Evolutionary conservation across 2,113 vertebrate species (phyloP), one percentile per base, ranked within the genome.

Genomic region (Acinonyx jubatus): DNA sequence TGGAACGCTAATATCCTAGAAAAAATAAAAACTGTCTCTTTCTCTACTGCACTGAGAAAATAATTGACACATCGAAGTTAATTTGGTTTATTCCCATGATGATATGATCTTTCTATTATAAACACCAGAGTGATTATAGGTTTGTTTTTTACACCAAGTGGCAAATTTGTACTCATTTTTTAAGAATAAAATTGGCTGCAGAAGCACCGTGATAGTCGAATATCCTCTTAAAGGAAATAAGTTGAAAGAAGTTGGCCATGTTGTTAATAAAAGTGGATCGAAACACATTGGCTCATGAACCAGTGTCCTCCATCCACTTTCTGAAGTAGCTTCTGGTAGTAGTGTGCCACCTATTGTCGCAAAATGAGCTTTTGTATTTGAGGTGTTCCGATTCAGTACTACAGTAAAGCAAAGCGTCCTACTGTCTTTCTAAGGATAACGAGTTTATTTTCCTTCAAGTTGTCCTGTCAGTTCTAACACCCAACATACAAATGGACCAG

Each of bases 51-150:
- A 97, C 66, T 91, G 74, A 96, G 94, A 98, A 98, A 98, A 98
- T 1, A 29, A 90, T 68, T 95, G 95, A 82, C 91, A 87, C 83
- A 97, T 87, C 97, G 96, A 97, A 98, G 96, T 97, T 98, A 98
- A 98, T 97, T 97, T 97, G 82, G 68, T 97, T 98, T 98, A 98
- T 97, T 96, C 85, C 90, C 97, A 68, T 12, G n/a, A 98, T 61
- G 93, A 95, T 66, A 97, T 65, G 96, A 96, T 97, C 84, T 82
- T 97, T 97, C 78, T 92, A 84, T 92, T 97, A 98, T 66, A 91
- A 95, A 90, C 29, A 95, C 14, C n/a, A 8, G 41, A 82, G 63
- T 90, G n/a, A 76, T 92, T 81, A 74, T 16, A 90, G 36, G 61
- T 61, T 92, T 95, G 52, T 65, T 93, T 95, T 95, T 33, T 31